Evolutionary conservation across 2,888 invertebrate species (phyloP).

Genomic region (Heliconius erato): DNA sequence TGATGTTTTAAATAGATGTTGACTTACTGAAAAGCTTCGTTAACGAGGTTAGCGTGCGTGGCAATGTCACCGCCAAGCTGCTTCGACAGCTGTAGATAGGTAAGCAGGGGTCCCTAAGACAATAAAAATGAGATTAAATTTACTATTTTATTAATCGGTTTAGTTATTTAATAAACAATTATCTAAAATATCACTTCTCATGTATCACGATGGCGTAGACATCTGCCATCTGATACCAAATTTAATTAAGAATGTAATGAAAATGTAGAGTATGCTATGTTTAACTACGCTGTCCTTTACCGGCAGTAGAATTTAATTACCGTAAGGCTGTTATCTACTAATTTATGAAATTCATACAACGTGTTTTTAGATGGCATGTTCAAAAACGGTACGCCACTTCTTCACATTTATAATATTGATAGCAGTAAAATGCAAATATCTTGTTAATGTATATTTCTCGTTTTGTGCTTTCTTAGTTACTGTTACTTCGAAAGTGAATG

Average conservation of each 20-base stretch:
- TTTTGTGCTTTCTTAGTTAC: conserved; percentile 22
- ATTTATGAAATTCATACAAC: neutral
- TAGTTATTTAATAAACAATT: neutral
- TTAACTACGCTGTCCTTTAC: neutral
- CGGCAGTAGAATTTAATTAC: neutral
- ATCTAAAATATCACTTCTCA: neutral
- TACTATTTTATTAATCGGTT: neutral
- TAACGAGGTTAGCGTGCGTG: conserved; percentile 91
- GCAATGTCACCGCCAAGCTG: conserved; percentile 95
- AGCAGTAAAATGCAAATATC: conserved; percentile 28
- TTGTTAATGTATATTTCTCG: conserved; percentile 7
- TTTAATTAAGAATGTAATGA: neutral
- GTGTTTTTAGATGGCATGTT: neutral
- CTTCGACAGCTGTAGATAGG: conserved; percentile 90
- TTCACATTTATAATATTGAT: conserved; percentile 17
- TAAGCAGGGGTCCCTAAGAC: conserved; percentile 89
- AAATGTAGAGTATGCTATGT: no score
- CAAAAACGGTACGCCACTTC: neutral
- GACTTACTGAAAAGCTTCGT: conserved; percentile 92
- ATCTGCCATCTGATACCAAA: neutral
- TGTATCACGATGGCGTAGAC: no score
- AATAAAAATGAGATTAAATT: conserved; percentile 48
- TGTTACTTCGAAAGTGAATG: conserved; percentile 27
- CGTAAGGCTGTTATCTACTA: neutral
- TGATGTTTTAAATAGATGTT: conserved; percentile 50